Conservation (phyloP, 2,888 invertebrate species). For the Corythucha ciliata region DNA sequence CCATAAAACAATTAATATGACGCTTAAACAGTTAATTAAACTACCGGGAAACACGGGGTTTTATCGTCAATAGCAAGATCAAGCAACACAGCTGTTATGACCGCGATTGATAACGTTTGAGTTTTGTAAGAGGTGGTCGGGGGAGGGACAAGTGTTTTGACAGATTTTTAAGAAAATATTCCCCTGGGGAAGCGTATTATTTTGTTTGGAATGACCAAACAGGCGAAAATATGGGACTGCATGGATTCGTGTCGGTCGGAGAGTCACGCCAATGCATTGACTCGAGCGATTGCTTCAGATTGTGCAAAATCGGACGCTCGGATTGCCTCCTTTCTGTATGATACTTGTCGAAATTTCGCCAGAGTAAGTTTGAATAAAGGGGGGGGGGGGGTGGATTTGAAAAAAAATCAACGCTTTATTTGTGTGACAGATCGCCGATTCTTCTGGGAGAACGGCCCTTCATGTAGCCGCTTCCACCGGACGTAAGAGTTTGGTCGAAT, state of each 20-base stretch:
- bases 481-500: constrained; percentile 56
- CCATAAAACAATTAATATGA: no score
- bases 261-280: constrained; percentile 21
- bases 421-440: constrained; percentile 41
- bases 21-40: no score
- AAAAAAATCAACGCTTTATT: neutral
- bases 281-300: constrained; percentile 10
- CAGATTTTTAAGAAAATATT: no score
- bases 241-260: constrained; percentile 24
- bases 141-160: no score
- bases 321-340: constrained; percentile 11
- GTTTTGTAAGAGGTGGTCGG: no score
- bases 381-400: neutral
- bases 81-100: no score
- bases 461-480: constrained; percentile 72
- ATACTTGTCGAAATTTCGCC: constrained; percentile 19
- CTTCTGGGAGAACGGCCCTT: constrained; percentile 61
- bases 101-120: no score
- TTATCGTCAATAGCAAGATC: no score
- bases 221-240: constrained; percentile 26
- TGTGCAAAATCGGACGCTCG: no score
- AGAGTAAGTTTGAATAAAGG: constrained; percentile 4
- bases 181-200: no score
- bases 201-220: no score
- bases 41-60: no score